Evolutionary conservation across 2,888 invertebrate genomes (phyloP).

Genomic region (Hirtodrosophila confusa): DNA sequence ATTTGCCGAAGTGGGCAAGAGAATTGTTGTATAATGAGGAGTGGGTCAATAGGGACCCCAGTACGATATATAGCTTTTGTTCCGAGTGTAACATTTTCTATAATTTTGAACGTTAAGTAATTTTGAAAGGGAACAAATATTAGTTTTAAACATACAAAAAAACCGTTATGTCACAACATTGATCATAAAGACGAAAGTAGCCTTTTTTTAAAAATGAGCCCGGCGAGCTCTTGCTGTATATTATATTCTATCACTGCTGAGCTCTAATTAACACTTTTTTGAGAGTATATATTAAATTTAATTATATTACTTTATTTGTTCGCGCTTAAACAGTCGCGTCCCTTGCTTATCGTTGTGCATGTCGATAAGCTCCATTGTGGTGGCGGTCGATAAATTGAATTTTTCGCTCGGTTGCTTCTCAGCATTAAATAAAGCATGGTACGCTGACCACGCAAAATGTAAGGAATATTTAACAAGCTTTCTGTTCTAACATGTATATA

Average conservation of each 20-base stretch:
- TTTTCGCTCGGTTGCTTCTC: neutral
- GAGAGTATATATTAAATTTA: neutral
- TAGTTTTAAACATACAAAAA: neutral
- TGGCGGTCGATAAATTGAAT: conserved; percentile 10
- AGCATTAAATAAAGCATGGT: neutral
- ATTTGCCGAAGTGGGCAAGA: neutral
- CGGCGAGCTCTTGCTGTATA: fast-evolving
- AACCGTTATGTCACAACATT: conserved; percentile 23
- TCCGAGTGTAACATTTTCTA: conserved; percentile 27
- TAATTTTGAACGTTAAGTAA: neutral
- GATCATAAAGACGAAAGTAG: neutral
- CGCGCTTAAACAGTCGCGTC: neutral
- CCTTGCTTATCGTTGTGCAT: neutral
- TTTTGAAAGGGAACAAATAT: neutral
- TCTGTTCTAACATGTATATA: too few species aligned
- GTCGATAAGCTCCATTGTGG: conserved; percentile 12
- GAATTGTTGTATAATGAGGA: neutral
- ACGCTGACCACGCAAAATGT: neutral
- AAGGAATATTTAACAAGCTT: too few species aligned
- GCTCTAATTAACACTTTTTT: neutral
- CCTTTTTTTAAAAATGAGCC: neutral
- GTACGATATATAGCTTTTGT: neutral
- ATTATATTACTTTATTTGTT: too few species aligned
- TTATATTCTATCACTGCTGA: neutral
- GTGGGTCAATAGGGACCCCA: conserved; percentile 4